Conservation (phyloP, 2,888 invertebrate species). For the Calliphora vomitoria region DNA sequence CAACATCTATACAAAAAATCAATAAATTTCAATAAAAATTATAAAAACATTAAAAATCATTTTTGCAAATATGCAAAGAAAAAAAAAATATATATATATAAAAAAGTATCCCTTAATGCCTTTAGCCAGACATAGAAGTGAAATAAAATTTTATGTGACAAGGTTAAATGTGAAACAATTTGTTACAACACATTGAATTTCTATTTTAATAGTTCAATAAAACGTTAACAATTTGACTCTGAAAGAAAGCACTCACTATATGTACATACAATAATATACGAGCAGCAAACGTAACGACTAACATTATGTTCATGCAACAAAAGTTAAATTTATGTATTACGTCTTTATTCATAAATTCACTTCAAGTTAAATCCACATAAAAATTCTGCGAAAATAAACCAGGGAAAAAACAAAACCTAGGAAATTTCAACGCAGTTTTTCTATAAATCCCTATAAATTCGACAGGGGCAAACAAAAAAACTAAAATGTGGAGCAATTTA, state of each 20-base stretch:
- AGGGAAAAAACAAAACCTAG: neutral
- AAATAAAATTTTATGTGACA: slow-evolving; percentile 50
- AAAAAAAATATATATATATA: neutral
- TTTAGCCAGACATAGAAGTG: slow-evolving; percentile 35
- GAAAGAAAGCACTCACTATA: slow-evolving; percentile 3
- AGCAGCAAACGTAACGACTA: neutral
- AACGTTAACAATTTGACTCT: slow-evolving; percentile 61
- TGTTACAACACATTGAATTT: slow-evolving; percentile 69
- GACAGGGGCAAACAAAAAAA: slow-evolving; percentile 15
- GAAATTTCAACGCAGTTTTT: slow-evolving; percentile 33
- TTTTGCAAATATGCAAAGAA: slow-evolving; percentile 8
- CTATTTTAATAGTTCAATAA: slow-evolving; percentile 66
- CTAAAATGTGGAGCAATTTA: slow-evolving; percentile 34
- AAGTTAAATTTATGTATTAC: slow-evolving; percentile 23
- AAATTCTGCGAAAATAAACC: slow-evolving; percentile 7
- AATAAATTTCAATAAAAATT: slow-evolving; percentile 57
- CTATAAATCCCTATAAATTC: slow-evolving; percentile 45
- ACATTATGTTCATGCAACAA: neutral
- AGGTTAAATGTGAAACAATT: slow-evolving; percentile 62
- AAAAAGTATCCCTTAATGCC: neutral
- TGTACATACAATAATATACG: too few relatives aligned
- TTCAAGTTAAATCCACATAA: slow-evolving; percentile 57
- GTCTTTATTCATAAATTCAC: slow-evolving; percentile 59
- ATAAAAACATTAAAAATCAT: slow-evolving; percentile 30
- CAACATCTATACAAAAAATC: neutral